Evolutionary conservation across 2,888 invertebrate genomes (phyloP).

Genomic region (Nymphalis urticae): DNA sequence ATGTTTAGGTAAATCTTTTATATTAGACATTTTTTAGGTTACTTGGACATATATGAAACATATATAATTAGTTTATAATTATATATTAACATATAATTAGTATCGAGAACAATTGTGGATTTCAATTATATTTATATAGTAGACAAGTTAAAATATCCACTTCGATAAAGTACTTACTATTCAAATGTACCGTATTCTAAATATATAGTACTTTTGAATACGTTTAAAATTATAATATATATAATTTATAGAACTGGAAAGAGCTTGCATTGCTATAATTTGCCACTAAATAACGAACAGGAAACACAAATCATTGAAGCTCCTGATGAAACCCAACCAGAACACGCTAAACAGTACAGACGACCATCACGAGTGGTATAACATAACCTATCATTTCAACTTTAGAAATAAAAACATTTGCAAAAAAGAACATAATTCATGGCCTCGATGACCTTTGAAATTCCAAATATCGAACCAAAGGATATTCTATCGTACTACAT

Average conservation of each 20-base stretch:
- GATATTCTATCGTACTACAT: slow-evolving; percentile 16
- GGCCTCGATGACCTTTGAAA: slow-evolving; percentile 73
- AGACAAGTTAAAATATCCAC: neutral
- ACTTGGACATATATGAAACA: neutral
- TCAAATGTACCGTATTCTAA: neutral
- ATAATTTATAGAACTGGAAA: neutral
- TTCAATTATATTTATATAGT: too few species aligned
- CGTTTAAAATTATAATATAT: neutral
- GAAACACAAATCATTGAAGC: slow-evolving; percentile 9
- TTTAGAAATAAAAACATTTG: slow-evolving; percentile 57
- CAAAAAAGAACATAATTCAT: slow-evolving; percentile 73
- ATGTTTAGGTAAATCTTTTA: neutral
- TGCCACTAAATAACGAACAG: slow-evolving; percentile 6
- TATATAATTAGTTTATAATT: too few species aligned
- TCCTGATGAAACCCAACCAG: slow-evolving; percentile 23
- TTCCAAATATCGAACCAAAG: slow-evolving; percentile 52
- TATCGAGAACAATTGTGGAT: too few species aligned
- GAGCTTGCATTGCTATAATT: slow-evolving; percentile 2
- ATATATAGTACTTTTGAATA: neutral
- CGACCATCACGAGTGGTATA: slow-evolving; percentile 44
- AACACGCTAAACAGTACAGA: slow-evolving; percentile 23
- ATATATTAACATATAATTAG: too few species aligned
- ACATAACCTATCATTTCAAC: slow-evolving; percentile 56
- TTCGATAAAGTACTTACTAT: neutral
- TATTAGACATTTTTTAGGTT: neutral